Evolutionary conservation across 2,113 vertebrate genomes (phyloP).

Genomic region (Nicator chloris): DNA sequence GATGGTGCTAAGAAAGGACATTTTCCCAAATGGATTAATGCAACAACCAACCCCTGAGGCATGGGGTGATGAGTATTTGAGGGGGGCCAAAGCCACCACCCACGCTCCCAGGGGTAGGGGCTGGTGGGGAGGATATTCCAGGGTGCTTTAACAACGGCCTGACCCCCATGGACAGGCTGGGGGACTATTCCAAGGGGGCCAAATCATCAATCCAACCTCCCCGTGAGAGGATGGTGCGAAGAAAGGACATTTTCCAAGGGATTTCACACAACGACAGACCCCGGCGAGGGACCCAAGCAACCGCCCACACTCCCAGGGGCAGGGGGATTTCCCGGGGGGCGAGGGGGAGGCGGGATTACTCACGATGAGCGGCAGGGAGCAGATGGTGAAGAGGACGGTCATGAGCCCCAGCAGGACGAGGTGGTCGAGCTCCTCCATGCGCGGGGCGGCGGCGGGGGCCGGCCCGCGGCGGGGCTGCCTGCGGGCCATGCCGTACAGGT

Average conservation of each 20-base stretch:
- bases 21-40: neutral
- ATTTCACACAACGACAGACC: accelerated
- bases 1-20: neutral
- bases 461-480: constrained; percentile 22
- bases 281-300: accelerated
- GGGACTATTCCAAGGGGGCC: neutral
- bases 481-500: constrained; percentile 71
- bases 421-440: constrained; percentile 74
- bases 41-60: accelerated
- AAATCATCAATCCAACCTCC: neutral
- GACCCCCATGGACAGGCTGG: neutral
- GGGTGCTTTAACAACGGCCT: neutral
- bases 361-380: constrained; percentile 77
- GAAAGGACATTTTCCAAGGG: neutral
- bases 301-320: neutral
- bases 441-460: neutral
- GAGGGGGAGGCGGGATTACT: constrained; percentile 15
- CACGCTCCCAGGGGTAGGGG: neutral
- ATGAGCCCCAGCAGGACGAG: constrained; percentile 76
- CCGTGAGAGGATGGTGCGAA: accelerated
- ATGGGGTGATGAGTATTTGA: neutral
- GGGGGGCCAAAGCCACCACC: no score
- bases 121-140: neutral
- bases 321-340: neutral
- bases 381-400: constrained; percentile 76